Evolutionary conservation across 2,888 invertebrate species (phyloP), one percentile per base, ranked within the genome.

Genomic region (Tuberolachnus salignus): DNA sequence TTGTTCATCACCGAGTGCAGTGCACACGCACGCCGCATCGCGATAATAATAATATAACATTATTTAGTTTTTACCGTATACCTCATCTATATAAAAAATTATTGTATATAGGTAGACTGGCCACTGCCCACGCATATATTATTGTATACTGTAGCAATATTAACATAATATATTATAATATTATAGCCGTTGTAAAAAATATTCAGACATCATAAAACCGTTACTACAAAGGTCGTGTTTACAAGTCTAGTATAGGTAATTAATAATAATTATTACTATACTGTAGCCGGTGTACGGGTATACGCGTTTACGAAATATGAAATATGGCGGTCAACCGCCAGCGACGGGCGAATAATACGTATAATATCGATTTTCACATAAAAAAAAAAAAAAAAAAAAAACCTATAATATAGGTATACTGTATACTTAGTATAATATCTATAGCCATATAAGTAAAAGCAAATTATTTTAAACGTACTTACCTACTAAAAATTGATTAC

Each of bases 111-210:
- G 4, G 19, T 49, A 53, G 42, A 26, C 3, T 14, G 14, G 1
- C 19, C 19, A 16, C 19, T 8, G 11, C 34, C 14, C 55, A 42
- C 53, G n/a, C n/a, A n/a, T n/a, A 34, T 16, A 42, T 34, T 34
- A 19, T 21, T 34, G 21, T 14, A 4, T 6, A 34, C 34, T 3
- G 6, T 34, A 34, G n/a, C 6, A 70, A 34, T 34, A 70, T 70
- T 70, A 55, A 44, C 42, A 70, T 70, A 70, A n/a, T n/a, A n/a
- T n/a, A n/a, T n/a, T n/a, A n/a, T n/a, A n/a, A 67, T 26, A 53
- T 53, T 13, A n/a, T 44, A 70, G 42, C 44, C 44, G 8, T 44
- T 70, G 16, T 57, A 57, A 70, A 57, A 70, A 70, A 57, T 70
- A 1, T 34, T 34, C 42, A 44, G 8, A 10, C 26, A 19, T 70